Evolutionary conservation across 2,888 invertebrate genomes (phyloP).

Genomic region (Himalopsyche anomala): DNA sequence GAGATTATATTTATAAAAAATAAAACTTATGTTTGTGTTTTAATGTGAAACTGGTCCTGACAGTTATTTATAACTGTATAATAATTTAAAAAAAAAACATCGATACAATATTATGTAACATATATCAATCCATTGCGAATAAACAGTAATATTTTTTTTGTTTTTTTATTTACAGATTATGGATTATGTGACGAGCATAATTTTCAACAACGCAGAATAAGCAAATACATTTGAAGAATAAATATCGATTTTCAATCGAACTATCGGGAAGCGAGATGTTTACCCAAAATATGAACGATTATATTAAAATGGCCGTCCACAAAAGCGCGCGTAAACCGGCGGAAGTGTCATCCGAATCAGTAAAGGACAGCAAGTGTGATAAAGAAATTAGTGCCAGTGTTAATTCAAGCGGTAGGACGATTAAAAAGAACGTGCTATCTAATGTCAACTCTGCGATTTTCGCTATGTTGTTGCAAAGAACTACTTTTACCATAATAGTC

Average conservation of each 20-base stretch:
- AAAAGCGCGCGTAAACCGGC: conserved; percentile 38
- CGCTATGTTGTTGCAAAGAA: conserved; percentile 64
- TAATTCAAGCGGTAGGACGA: conserved; percentile 47
- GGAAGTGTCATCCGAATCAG: conserved; percentile 46
- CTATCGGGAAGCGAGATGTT: conserved; percentile 49
- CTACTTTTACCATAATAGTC: conserved; percentile 63
- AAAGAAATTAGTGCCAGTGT: conserved; percentile 45
- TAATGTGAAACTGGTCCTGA: too few species aligned
- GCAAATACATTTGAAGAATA: not conserved
- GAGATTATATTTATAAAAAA: too few species aligned
- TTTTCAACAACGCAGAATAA: conserved; percentile 9
- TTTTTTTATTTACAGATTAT: conserved; percentile 24
- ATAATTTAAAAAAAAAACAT: too few species aligned
- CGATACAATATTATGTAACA: too few species aligned
- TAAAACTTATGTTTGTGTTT: too few species aligned
- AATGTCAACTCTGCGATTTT: conserved; percentile 61
- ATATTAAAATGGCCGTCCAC: conserved; percentile 57
- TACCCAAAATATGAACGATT: conserved; percentile 51
- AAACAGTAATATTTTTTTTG: too few species aligned
- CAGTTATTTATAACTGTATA: too few species aligned
- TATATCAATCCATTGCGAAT: too few species aligned
- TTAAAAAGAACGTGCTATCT: conserved; percentile 44
- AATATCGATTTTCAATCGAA: conserved; percentile 11
- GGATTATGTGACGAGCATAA: conserved; percentile 16
- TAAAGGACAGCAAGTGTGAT: conserved; percentile 47